These are phyloP conservation scores for Aromia moschata DNA, from an alignment of 2,888 invertebrate genomes.

Conservation along the genomic window DNA sequence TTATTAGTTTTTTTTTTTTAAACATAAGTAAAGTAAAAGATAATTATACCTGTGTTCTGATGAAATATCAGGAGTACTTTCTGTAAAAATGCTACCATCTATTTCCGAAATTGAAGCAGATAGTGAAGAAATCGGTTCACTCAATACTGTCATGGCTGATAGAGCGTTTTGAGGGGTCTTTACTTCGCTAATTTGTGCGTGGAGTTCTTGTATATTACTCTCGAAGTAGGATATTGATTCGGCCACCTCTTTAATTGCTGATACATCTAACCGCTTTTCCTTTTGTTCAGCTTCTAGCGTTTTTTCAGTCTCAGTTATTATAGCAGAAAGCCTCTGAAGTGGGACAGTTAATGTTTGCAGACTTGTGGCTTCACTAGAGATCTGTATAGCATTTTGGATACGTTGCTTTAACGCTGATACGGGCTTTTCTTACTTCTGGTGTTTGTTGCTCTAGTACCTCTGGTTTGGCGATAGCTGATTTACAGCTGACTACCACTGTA, in stretches of 20 bases:
- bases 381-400: conserved; percentile 22
- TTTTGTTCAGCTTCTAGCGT: conserved; percentile 1
- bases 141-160: background rate
- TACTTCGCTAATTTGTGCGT: background rate
- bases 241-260: conserved; percentile 11
- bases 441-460: conserved; percentile 31
- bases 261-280: conserved; percentile 17
- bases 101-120: conserved; percentile 7
- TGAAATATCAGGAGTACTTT: conserved; percentile 23
- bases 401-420: conserved; percentile 34
- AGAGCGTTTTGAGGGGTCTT: conserved; percentile 2
- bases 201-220: conserved; percentile 26
- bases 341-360: background rate
- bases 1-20: no score
- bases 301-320: background rate
- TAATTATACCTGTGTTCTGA: conserved; percentile 26
- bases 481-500: conserved; percentile 24
- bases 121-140: conserved; percentile 15
- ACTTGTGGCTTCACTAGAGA: background rate
- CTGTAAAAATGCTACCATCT: conserved; percentile 1
- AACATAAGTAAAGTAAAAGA: no score
- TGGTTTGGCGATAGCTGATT: conserved; percentile 22
- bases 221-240: conserved; percentile 23
- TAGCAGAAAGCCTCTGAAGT: conserved; percentile 9
- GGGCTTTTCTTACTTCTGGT: conserved; percentile 35